phyloP scores from a whole-genome alignment of 2,797 vertebrate genomes.

The Muraenolepis orangiensis region DNA sequence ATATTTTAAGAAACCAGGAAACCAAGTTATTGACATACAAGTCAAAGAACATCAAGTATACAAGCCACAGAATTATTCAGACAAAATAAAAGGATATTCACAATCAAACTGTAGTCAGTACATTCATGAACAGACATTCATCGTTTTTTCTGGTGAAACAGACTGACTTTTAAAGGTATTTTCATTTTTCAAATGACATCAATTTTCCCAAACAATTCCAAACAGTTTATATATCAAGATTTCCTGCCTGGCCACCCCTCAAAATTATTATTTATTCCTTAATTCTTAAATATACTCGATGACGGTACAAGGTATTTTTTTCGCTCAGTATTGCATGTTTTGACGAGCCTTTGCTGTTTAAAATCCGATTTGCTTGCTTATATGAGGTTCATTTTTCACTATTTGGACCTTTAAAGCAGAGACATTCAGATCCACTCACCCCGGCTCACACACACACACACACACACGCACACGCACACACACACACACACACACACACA shows the following conservation, averaged over 20 bases:
- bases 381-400: too few relatives aligned
- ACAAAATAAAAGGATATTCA: constrained; percentile 12
- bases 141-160: constrained; percentile 30
- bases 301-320: too few relatives aligned
- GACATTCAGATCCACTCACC: constrained; percentile 50
- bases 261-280: background rate
- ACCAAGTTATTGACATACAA: background rate
- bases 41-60: background rate
- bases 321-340: too few relatives aligned
- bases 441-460: constrained; percentile 19
- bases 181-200: background rate
- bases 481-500: too few relatives aligned
- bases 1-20: background rate
- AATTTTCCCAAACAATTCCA: background rate
- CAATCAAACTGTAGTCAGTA: constrained; percentile 21
- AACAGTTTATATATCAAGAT: background rate
- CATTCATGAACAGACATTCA: constrained; percentile 49
- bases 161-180: constrained; percentile 7
- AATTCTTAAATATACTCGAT: background rate
- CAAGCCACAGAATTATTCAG: background rate
- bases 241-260: background rate
- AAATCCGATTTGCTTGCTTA: too few relatives aligned
- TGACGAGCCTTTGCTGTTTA: too few relatives aligned
- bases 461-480: constrained; percentile 32
- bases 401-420: background rate